Evolutionary conservation across 2,113 vertebrate species (phyloP).

Genomic region (Coregonus clupeaformis): DNA sequence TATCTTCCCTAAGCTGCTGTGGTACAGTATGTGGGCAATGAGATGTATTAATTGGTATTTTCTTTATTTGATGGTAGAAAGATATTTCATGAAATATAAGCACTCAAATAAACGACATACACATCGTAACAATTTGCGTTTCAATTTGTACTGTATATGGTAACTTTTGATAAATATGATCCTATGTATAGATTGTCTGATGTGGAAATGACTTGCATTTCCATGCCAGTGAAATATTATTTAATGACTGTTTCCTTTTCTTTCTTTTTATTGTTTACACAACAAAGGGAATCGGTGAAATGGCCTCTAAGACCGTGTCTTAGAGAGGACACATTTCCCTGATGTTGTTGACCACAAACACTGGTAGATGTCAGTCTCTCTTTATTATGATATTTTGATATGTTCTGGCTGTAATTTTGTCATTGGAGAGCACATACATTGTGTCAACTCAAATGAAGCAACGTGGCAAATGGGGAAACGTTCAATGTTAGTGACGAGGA

Average conservation of each 20-base stretch:
- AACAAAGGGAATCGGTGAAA: too few species aligned
- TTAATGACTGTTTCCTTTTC: too few species aligned
- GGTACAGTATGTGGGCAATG: constrained; percentile 48
- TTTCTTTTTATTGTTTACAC: too few species aligned
- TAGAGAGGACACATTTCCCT: neutral
- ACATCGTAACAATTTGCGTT: too few species aligned
- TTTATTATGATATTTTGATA: constrained; percentile 3
- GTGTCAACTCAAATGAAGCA: neutral
- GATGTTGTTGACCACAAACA: neutral
- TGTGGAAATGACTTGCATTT: too few species aligned
- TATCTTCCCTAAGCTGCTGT: constrained; percentile 49
- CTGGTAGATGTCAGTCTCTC: neutral
- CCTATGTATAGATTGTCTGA: too few species aligned
- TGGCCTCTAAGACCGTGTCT: too few species aligned
- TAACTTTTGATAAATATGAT: too few species aligned
- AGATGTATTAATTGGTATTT: constrained; percentile 56
- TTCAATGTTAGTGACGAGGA: neutral
- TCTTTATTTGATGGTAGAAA: constrained; percentile 58
- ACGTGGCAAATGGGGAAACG: too few species aligned
- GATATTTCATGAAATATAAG: constrained; percentile 24
- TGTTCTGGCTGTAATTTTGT: neutral
- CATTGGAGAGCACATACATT: neutral
- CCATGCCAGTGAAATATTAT: too few species aligned
- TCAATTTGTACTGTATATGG: too few species aligned
- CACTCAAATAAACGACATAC: too few species aligned